Evolutionary conservation across 2,113 vertebrate species (phyloP).

Genomic region (Fregetta grallaria): DNA sequence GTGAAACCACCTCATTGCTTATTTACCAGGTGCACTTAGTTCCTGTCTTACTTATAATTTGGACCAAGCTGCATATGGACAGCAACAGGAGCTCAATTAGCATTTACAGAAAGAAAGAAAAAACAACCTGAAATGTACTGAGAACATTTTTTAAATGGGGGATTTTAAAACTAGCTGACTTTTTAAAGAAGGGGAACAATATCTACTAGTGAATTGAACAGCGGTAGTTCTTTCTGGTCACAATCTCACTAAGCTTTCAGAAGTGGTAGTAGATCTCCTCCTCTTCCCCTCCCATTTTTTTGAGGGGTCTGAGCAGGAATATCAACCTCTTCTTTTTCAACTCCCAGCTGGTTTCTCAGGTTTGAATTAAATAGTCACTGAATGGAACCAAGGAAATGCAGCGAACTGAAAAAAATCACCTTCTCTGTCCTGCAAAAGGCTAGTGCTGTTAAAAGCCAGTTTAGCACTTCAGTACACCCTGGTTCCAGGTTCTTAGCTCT

Average conservation of each 20-base stretch:
- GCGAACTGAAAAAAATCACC: background rate
- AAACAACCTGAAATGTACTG: background rate
- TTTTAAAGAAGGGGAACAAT: background rate
- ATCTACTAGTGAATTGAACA: background rate
- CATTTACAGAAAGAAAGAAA: background rate
- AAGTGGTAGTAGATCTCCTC: background rate
- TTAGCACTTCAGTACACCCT: slow-evolving; percentile 25
- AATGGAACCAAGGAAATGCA: background rate
- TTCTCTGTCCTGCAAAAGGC: background rate
- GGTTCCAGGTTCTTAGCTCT: background rate
- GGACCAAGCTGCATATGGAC: background rate
- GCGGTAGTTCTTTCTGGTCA: background rate
- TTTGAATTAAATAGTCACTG: slow-evolving; percentile 6
- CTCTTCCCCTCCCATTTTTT: background rate
- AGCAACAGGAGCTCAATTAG: background rate
- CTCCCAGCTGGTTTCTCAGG: background rate
- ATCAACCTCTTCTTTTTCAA: background rate
- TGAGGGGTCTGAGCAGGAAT: background rate
- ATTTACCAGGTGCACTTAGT: background rate
- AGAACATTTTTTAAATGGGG: background rate
- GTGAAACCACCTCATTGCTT: background rate
- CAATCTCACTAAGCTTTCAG: background rate
- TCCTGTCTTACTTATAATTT: background rate
- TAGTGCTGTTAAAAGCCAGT: slow-evolving; percentile 15
- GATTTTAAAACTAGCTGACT: background rate